phyloP scores from a whole-genome alignment of 2,797 vertebrate genomes.

The Vipera latastei region DNA sequence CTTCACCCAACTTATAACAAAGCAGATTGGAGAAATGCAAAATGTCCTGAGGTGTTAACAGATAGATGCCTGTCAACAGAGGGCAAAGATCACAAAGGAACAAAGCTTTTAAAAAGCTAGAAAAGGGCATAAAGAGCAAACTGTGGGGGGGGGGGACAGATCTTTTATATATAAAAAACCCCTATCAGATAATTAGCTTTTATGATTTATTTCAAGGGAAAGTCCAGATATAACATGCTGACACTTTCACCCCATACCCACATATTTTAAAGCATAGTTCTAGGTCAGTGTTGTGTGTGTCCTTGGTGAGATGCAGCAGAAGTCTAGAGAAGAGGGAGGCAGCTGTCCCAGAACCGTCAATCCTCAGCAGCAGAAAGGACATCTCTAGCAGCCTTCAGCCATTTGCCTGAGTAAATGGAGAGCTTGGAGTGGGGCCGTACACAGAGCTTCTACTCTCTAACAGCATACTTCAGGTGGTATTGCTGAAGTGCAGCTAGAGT shows the following conservation, averaged over 20 bases:
- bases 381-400: not conserved
- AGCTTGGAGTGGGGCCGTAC: not conserved
- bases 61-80: not conserved
- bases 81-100: not conserved
- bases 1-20: not conserved
- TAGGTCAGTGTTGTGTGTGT: not conserved
- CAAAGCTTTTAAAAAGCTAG: not conserved
- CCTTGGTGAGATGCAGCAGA: not conserved
- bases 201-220: not conserved
- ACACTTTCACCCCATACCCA: not conserved
- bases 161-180: not conserved
- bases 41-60: constrained; percentile 28
- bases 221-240: not conserved
- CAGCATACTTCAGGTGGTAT: not conserved
- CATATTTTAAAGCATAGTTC: not conserved
- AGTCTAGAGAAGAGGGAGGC: not conserved
- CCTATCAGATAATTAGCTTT: not conserved
- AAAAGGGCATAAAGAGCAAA: not conserved
- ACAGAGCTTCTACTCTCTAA: not conserved
- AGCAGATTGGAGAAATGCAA: constrained; percentile 14
- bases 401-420: not conserved
- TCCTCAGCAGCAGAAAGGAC: not conserved
- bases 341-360: not conserved
- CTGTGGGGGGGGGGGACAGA: not conserved
- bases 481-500: not conserved